phyloP scores from a whole-genome alignment of 53 echinoderm and acorn worm species.

The Astropecten irregularis region DNA sequence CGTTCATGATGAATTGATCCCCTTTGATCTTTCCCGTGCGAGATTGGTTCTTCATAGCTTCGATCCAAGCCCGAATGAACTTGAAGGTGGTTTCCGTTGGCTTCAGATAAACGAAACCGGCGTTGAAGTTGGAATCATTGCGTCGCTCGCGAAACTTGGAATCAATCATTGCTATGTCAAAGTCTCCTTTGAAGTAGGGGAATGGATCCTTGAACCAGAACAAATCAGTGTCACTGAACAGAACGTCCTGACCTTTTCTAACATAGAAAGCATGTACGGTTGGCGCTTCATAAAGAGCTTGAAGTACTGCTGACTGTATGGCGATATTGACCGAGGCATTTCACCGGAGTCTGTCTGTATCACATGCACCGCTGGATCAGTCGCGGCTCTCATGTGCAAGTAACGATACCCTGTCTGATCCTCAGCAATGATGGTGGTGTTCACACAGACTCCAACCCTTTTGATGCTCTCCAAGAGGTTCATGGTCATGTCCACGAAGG shows the following conservation, averaged over 20 bases:
- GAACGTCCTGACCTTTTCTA: constrained; percentile 17
- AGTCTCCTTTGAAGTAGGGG: constrained; percentile 21
- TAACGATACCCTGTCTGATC: neutral
- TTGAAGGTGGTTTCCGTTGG: too few species aligned
- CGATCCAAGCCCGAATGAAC: too few species aligned
- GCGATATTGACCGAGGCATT: too few species aligned
- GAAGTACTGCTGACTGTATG: too few species aligned
- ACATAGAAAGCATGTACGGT: neutral
- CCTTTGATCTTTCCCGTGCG: too few species aligned
- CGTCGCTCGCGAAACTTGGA: too few species aligned
- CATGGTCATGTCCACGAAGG: neutral
- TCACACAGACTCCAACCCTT: neutral
- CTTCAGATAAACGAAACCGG: too few species aligned
- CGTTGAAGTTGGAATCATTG: too few species aligned
- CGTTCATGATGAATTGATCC: too few species aligned
- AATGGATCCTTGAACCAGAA: constrained; percentile 33
- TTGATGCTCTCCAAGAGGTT: constrained; percentile 7
- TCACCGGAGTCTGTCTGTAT: neutral
- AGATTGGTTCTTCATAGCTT: too few species aligned
- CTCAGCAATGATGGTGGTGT: neutral
- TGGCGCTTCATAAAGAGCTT: neutral
- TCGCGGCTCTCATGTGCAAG: neutral
- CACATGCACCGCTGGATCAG: neutral
- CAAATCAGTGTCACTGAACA: constrained; percentile 20
- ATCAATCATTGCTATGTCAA: neutral